Evolutionary conservation across 2,888 invertebrate species (phyloP), one percentile per base, ranked within the genome.

Genomic region (Ennomos erosarius): DNA sequence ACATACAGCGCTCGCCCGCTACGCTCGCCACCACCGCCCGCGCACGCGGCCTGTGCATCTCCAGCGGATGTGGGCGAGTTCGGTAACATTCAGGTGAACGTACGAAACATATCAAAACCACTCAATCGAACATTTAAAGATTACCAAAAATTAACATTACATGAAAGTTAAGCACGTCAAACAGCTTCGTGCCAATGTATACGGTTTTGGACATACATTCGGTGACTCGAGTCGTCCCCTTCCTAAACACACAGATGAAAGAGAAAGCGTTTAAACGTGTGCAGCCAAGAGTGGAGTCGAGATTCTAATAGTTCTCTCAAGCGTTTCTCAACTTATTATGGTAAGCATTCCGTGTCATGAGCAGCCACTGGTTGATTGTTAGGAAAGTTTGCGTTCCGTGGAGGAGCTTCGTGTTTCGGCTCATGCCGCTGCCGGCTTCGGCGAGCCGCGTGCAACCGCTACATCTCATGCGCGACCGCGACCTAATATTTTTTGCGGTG

Each of bases 241-340:
- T 79, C 89, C 86, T 87, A 87, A 87, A 90, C 90, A 91, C 85
- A 90, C 85, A 90, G 82, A 91, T 90, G 89, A 85, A 90, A 90
- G 87, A 90, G 82, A 81, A 91, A 92, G 91, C 91, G 73, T 83
- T 81, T 80, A 76, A 89, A 86, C 88, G 87, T 88, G 88, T 87
- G 88, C 91, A 92, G 91, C 91, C 91, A 90, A 92, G 82, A 91
- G 89, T 91, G 88, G 88, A 88, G 84, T 87, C 89, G 88, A 90
- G 79, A 79, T 85, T 84, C 90, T 90, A 90, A 90, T 90, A 91
- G 88, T 90, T 87, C 80, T 87, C 83, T 84, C 81, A 91, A 90
- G 90, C 90, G 81, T 78, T 85, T 84, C 81, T 81, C 78, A 84
- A 84, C 73, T 85, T 81, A 81, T 83, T 84, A 87, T 84, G 83